Conservation (phyloP, 2,888 invertebrate species). For the Octonoba sinensis region DNA sequence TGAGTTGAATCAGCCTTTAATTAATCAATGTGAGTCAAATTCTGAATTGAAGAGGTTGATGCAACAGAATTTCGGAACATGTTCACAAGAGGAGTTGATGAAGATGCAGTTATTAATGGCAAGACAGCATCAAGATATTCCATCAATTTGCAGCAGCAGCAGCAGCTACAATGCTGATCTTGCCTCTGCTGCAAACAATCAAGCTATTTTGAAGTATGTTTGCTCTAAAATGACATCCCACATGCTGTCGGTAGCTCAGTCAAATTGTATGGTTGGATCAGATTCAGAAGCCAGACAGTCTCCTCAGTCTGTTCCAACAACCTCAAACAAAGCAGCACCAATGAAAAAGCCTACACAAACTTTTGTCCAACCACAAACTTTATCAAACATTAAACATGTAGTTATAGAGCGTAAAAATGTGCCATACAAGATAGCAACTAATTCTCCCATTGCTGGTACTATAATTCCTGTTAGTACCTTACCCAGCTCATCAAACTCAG, state of each 20-base stretch:
- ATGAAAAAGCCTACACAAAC: neutral
- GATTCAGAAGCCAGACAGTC: conserved; percentile 48
- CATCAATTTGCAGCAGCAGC: conserved; percentile 1
- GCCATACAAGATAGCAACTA: conserved; percentile 33
- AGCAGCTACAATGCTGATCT: conserved; percentile 7
- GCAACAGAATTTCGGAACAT: conserved; percentile 43
- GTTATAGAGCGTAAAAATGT: conserved; percentile 27
- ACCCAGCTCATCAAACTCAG: conserved; percentile 22
- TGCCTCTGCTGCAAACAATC: conserved; percentile 24
- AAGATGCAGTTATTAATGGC: conserved; percentile 57
- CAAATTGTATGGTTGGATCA: conserved; percentile 40
- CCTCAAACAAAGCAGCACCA: neutral
- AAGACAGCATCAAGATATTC: conserved; percentile 27
- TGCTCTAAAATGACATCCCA: conserved; percentile 58
- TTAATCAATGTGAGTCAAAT: conserved; percentile 14
- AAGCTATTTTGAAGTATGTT: conserved; percentile 53
- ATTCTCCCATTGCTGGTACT: conserved; percentile 12
- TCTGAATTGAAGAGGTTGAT: conserved; percentile 27
- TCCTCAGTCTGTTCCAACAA: conserved; percentile 18
- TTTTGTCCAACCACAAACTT: conserved; percentile 27
- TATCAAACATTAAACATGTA: conserved; percentile 48
- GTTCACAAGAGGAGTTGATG: conserved; percentile 47
- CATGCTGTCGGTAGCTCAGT: conserved; percentile 50
- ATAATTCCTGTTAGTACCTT: conserved; percentile 38
- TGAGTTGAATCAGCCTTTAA: neutral